Evolutionary conservation across 2,113 vertebrate species (phyloP), one percentile per base, ranked within the genome.

Genomic region (Phylloscopus trochiloides): DNA sequence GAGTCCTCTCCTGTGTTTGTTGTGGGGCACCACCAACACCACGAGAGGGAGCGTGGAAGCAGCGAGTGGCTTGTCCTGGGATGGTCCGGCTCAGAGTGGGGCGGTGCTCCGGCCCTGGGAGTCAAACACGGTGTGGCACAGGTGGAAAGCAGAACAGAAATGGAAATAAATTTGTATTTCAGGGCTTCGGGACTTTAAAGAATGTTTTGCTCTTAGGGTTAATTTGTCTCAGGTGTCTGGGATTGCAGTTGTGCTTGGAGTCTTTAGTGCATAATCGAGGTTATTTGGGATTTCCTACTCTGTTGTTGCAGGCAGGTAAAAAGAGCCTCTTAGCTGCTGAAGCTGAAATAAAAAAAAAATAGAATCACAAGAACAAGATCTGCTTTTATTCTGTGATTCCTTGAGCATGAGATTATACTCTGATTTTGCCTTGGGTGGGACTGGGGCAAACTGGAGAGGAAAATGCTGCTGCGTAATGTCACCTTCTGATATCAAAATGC

Each of bases 81-180:
- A 0, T 6, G 4, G 26, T 8, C 17, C 14, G 1, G 59, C 59
- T 58, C 8, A 0, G 57, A 25, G 29, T 0, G 5, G 17, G 52
- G 63, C 29, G 17, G 29, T 24, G 68, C 59, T 65, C n/a, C 1
- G 1, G 14, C 22, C 16, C 24, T 2, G 68, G 25, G 7, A 13
- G 18, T 1, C 42, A 3, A 29, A 18, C 24, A 1, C 3, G 0
- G 11, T 1, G 25, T 10, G 3, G 40, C 9, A 4, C 19, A 7
- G 78, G 10, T 1, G 42, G 25, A 4, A 48, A 68, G 28, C 36
- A 40, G 22, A 51, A 16, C 19, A 51, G 38, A 55, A 72, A 28
- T 10, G 12, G 54, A 31, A 55, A 70, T 22, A 21, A 32, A 38
- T 8, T 4, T 28, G 0, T 8, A 8, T 78, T 68, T 52, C 48